Evolutionary conservation across 1,140 invertebrate genomes (phyloP), one percentile per base, ranked within the genome.

Genomic region (Zaprionus tsacasi): DNA sequence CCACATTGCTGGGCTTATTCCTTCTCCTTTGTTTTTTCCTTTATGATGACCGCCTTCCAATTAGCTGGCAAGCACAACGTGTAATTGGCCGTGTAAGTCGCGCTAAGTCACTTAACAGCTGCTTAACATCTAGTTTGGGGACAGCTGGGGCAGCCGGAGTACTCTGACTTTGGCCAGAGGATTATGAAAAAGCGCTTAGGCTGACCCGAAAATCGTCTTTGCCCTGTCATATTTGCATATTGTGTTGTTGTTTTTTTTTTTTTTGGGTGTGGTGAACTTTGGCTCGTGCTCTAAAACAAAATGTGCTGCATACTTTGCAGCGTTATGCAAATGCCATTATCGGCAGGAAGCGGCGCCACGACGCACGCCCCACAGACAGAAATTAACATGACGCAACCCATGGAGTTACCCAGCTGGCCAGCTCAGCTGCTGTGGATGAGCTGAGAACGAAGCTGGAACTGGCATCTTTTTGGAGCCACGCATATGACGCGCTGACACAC

Each of bases 241-340:
- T 88, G 74, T 89, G 83, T 81, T 79, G 70, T 78, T 64, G 59
- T 64, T 64, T 50, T 78, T 64, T 64, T 64, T 64, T 78, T 64
- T 64, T 64, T 64, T 25, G 55, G 40, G 67, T 72, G 68, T 64
- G 71, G 40, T 45, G 81, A 88, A 88, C 85, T 88, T 89, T 89
- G 59, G 70, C 78, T 83, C 72, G 63, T 80, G 78, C 58, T 75
- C 56, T n/a, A 64, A 70, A 83, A 78, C 57, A 66, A 61, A 76
- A 87, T 87, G 80, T 88, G 81, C 75, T 89, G 85, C 85, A 88
- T 89, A 79, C 85, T 88, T 88, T 89, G 78, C 81, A 82, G 81
- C 78, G 60, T 81, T 88, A 88, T 88, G 85, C 81, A 85, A 88
- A 88, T 88, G 36, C 68, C 70, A 83, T 68, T 66, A 83, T 81